Evolutionary conservation across 1,140 invertebrate species (phyloP).

Genomic region (Bombus soroeensis): DNA sequence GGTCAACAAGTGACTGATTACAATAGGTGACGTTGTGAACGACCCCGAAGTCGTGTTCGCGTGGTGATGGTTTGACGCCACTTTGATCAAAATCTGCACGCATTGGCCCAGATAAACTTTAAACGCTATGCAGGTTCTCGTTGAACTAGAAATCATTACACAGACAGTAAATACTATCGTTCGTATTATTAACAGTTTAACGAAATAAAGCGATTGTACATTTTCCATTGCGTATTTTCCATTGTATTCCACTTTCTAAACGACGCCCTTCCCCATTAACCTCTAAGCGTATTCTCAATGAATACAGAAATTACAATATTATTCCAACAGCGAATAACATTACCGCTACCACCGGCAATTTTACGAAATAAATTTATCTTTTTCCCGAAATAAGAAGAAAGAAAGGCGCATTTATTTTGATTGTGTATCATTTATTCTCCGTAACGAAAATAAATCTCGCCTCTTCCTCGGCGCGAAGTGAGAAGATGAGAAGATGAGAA

Average conservation of each 20-base stretch:
- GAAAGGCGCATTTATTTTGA: background rate
- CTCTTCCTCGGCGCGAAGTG: background rate
- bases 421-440: background rate
- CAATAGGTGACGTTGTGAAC: background rate
- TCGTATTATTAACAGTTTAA: too few relatives aligned
- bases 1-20: background rate
- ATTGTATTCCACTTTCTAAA: too few relatives aligned
- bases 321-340: too few relatives aligned
- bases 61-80: background rate
- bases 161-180: background rate
- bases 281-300: too few relatives aligned
- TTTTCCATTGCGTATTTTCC: too few relatives aligned
- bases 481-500: conserved; percentile 4
- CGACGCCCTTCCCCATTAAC: background rate
- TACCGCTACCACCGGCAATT: background rate
- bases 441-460: conserved; percentile 18
- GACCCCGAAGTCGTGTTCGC: background rate
- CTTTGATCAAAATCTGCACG: background rate
- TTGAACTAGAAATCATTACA: background rate
- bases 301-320: too few relatives aligned
- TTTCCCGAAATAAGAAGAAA: background rate
- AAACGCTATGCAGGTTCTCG: background rate
- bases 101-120: background rate
- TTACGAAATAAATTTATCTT: background rate
- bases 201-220: too few relatives aligned